These are phyloP conservation scores for Lanistes nyassanus DNA, from an alignment of 1,140 invertebrate species.

Conservation along the genomic window DNA sequence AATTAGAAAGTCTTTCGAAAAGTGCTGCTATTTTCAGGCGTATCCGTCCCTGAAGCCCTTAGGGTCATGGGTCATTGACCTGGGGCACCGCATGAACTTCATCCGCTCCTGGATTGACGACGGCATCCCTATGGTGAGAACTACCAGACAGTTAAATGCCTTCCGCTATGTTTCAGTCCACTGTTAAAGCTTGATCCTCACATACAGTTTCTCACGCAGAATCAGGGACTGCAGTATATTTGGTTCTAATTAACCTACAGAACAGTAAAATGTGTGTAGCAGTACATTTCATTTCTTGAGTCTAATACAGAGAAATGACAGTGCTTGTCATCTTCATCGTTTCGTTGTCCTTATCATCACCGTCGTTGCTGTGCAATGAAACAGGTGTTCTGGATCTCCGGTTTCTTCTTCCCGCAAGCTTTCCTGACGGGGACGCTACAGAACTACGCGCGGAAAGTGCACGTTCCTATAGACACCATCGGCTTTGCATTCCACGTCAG, in stretches of 20 bases:
- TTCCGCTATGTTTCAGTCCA: too few species aligned
- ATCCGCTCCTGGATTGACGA: conserved; percentile 85
- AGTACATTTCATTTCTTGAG: too few species aligned
- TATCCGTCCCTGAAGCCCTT: conserved; percentile 95
- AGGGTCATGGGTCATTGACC: conserved; percentile 71
- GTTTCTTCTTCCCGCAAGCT: conserved; percentile 96
- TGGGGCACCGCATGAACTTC: conserved; percentile 65
- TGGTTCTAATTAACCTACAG: too few species aligned
- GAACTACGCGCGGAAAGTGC: conserved; percentile 90
- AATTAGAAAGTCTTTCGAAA: not conserved
- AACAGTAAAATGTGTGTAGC: too few species aligned
- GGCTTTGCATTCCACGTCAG: conserved; percentile 78
- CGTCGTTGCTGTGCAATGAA: conserved; percentile 16
- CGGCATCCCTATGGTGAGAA: conserved; percentile 77
- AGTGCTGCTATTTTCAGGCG: conserved; percentile 69
- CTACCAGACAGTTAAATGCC: too few species aligned
- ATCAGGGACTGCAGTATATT: too few species aligned
- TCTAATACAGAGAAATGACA: not conserved
- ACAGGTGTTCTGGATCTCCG: conserved; percentile 88
- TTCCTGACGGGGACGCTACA: conserved; percentile 95
- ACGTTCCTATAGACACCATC: conserved; percentile 82
- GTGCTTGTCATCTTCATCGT: not conserved
- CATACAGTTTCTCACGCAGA: too few species aligned
- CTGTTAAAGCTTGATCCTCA: too few species aligned
- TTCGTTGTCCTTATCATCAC: not conserved